Evolutionary conservation across 1,140 invertebrate genomes (phyloP).

Genomic region (Camponotus pennsylvanicus): DNA sequence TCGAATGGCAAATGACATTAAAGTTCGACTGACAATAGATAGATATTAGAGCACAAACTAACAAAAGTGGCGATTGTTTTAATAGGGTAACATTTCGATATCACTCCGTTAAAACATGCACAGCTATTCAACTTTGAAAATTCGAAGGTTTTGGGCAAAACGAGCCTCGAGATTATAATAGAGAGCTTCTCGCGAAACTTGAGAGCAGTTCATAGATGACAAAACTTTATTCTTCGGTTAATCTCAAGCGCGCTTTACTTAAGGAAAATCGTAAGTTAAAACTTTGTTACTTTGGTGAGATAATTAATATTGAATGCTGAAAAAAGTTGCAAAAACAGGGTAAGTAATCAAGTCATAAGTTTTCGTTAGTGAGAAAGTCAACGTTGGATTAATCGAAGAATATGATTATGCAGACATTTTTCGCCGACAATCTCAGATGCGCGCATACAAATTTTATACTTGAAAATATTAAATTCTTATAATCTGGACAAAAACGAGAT

Average conservation of each 20-base stretch:
- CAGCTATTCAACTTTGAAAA: slow-evolving; percentile 7
- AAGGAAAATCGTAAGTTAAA: slow-evolving; percentile 48
- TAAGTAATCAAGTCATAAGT: slow-evolving; percentile 24
- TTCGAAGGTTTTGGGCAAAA: slow-evolving; percentile 5
- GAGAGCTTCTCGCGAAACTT: slow-evolving; percentile 21
- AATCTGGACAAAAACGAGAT: neutral
- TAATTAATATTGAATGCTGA: slow-evolving; percentile 54
- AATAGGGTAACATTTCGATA: neutral
- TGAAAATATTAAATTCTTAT: slow-evolving; percentile 8
- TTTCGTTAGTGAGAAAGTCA: slow-evolving; percentile 3
- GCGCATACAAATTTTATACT: neutral
- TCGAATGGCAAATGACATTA: slow-evolving; percentile 52
- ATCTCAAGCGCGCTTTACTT: slow-evolving; percentile 43
- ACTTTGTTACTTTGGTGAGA: slow-evolving; percentile 44
- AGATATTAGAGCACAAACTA: neutral
- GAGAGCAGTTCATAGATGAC: slow-evolving; percentile 45
- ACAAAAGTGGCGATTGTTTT: neutral
- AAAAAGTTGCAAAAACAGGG: slow-evolving; percentile 6
- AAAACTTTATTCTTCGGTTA: slow-evolving; percentile 55
- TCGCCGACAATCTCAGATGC: neutral
- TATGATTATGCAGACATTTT: slow-evolving; percentile 2
- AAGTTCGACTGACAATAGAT: slow-evolving; percentile 9
- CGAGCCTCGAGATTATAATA: slow-evolving; percentile 7
- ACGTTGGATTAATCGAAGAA: slow-evolving; percentile 18
- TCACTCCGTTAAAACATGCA: neutral